Conservation (phyloP, 2,888 invertebrate species). For the Pterostichus niger region DNA sequence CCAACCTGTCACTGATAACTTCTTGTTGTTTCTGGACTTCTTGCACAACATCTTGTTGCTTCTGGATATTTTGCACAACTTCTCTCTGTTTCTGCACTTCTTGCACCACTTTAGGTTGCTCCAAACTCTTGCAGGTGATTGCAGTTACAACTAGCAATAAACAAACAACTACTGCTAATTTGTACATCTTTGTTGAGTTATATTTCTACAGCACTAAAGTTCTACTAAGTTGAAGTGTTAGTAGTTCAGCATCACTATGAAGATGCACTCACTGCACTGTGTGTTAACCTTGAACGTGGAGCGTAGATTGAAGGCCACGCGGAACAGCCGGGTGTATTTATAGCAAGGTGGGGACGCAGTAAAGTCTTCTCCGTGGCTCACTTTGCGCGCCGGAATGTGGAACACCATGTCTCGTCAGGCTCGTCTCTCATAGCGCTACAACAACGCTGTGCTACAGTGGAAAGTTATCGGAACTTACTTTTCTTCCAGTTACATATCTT, state of each 20-base stretch:
- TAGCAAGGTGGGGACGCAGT: conserved; percentile 46
- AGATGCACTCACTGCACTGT: conserved; percentile 41
- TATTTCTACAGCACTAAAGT: neutral
- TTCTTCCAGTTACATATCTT: conserved; percentile 4
- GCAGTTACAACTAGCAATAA: neutral
- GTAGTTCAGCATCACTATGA: conserved; percentile 4
- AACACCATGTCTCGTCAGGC: conserved; percentile 71
- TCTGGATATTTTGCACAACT: neutral
- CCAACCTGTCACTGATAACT: conserved; percentile 18
- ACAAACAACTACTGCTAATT: neutral
- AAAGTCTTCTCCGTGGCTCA: conserved; percentile 72
- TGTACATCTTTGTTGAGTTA: neutral
- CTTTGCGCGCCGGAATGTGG: conserved; percentile 73
- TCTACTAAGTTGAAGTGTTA: neutral
- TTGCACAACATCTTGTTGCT: neutral
- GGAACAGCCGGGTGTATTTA: conserved; percentile 45
- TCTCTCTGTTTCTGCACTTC: neutral
- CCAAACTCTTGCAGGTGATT: conserved; percentile 6
- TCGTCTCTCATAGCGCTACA: neutral
- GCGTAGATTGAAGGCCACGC: conserved; percentile 57
- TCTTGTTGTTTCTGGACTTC: conserved; percentile 8
- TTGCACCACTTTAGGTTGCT: neutral
- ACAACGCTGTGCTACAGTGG: neutral
- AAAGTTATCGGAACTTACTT: conserved; percentile 59
- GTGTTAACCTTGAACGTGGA: conserved; percentile 61